Conservation (phyloP, 2,113 vertebrate genomes). For the Condylura cristata region DNA sequence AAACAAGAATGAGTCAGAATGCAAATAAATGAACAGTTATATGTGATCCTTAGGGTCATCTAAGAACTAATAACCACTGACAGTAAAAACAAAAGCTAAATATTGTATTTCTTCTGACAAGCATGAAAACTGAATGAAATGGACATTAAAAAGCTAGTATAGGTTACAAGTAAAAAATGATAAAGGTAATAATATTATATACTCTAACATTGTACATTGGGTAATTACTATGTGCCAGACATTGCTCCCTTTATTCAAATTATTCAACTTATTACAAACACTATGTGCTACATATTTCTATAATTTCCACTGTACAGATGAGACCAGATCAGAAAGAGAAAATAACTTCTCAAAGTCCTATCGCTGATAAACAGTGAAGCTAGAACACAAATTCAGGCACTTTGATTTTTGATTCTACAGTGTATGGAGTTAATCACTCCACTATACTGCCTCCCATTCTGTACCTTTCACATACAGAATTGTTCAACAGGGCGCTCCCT, state of each 20-base stretch:
- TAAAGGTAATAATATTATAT: background rate
- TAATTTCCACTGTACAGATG: background rate
- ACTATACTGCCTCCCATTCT: background rate
- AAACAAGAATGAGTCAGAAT: conserved; percentile 15
- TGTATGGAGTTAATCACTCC: background rate
- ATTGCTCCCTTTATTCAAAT: conserved; percentile 44
- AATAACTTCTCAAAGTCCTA: background rate
- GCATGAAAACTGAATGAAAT: background rate
- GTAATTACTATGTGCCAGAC: background rate
- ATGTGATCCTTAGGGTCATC: background rate
- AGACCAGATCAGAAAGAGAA: conserved; percentile 32
- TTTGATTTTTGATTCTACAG: background rate
- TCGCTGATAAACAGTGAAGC: background rate
- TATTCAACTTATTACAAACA: conserved; percentile 29
- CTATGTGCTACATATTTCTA: background rate
- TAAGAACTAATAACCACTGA: conserved; percentile 15
- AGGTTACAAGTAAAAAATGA: conserved; percentile 22
- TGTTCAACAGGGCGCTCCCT: no score
- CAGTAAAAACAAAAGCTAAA: conserved; percentile 19
- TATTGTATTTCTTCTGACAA: conserved; percentile 29
- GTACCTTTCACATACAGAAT: background rate
- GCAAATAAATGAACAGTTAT: conserved; percentile 7
- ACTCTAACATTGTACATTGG: background rate
- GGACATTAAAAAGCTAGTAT: background rate
- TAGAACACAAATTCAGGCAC: background rate